These are phyloP conservation scores for Lepidurus apus DNA, from an alignment of 1,140 invertebrate species.

Conservation along the genomic window DNA sequence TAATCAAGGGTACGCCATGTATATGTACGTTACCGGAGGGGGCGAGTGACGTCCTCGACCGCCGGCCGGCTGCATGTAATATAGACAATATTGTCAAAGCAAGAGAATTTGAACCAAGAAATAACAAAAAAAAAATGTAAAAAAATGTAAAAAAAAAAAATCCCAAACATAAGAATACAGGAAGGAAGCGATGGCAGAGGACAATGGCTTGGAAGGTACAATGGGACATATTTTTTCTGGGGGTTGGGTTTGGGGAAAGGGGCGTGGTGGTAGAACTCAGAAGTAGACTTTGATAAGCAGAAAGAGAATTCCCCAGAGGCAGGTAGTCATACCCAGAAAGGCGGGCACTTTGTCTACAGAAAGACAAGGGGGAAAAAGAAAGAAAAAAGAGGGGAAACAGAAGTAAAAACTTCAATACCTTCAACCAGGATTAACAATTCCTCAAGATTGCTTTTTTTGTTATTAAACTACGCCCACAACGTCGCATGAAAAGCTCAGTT, in stretches of 20 bases:
- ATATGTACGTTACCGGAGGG: not conserved
- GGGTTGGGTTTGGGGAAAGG: not conserved
- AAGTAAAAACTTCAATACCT: slow-evolving; percentile 12
- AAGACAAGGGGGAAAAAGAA: slow-evolving; percentile 29
- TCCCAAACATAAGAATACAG: not conserved
- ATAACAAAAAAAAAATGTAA: not conserved
- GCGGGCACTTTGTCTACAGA: slow-evolving; percentile 61
- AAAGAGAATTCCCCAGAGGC: slow-evolving; percentile 64
- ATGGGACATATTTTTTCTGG: not conserved
- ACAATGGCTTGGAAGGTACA: not conserved
- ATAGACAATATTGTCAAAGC: slow-evolving; percentile 11
- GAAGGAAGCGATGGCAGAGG: not conserved
- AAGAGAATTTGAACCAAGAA: slow-evolving; percentile 1
- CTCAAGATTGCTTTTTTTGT: no score
- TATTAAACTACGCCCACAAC: no score
- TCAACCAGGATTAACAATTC: not conserved
- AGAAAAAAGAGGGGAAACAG: slow-evolving; percentile 32
- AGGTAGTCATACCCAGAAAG: slow-evolving; percentile 63
- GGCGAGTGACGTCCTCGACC: slow-evolving; percentile 25
- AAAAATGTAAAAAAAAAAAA: not conserved
- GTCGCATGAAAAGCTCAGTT: no score
- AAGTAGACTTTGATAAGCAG: slow-evolving; percentile 65
- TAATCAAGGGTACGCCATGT: slow-evolving; percentile 24
- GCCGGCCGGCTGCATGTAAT: slow-evolving; percentile 20
- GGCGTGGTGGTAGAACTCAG: slow-evolving; percentile 48